Base-by-base conservation (phyloP, 2,888 invertebrate species). In the Torymus texanus region DNA sequence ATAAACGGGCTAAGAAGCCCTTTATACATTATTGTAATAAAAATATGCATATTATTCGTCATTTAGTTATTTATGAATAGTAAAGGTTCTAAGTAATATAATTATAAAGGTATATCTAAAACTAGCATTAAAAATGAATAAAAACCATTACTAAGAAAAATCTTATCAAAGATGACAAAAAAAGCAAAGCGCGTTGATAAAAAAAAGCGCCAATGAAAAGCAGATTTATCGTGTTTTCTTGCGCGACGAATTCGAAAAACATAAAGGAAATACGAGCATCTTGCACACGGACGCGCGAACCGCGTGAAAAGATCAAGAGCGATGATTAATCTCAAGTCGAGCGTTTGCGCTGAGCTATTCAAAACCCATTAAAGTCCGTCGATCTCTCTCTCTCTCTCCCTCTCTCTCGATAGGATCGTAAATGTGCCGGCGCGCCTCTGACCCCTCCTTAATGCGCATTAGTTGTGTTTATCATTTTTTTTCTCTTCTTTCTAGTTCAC, bases 391-490 rank as follows among this genome's bases (percentile, higher is more conserved):
- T 21, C 21, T 21, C 21, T 1, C 21, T 21, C 21, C 2, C 21
- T 21, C 21, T 21, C 2, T 21, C 16, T 61, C 75, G 75, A 75
- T 75, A 61, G 18, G 55, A 67, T 58, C 24, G 51, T 14, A 21
- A 66, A 24, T 65, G 24, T 13, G 59, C 51, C 50, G 10, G 51
- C 58, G 51, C 58, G 51, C 18, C 18, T 21, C 50, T 14, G 8
- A 18, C 59, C 11, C 21, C 16, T 59, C 61, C 65, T 74, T 71
- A 77, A 77, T 58, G 58, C 14, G 29, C 75, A 68, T 75, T 68
- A 75, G 75, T 63, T 18, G 70, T 77, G 65, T 65, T 77, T 71
- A 67, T 77, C 55, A 58, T 65, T 71, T 75, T 67, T 55, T 24
- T 50, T 62, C 12, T 14, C 8, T 1, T 50, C 29, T 21, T 16